phyloP scores from a whole-genome alignment of 2,113 vertebrate species.

The Phylloscopus trochilus region DNA sequence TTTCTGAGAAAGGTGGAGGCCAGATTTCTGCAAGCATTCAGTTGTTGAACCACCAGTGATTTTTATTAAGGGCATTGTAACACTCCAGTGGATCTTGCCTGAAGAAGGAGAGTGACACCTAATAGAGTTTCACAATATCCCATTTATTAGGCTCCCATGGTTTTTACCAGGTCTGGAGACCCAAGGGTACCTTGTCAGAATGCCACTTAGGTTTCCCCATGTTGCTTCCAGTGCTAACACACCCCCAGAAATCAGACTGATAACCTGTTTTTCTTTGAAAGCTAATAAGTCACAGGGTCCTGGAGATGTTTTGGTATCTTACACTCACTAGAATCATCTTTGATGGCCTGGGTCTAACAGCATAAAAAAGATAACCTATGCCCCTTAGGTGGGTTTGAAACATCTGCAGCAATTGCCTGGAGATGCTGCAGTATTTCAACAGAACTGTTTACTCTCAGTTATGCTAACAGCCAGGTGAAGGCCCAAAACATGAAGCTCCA shows the following conservation, averaged over 20 bases:
- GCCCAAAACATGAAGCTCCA: not conserved
- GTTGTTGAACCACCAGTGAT: not conserved
- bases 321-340: not conserved
- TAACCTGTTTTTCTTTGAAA: not conserved
- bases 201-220: not conserved
- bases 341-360: not conserved
- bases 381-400: not conserved
- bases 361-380: not conserved
- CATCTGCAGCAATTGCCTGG: not conserved
- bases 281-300: not conserved
- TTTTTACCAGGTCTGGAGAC: not conserved
- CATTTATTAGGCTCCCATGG: not conserved
- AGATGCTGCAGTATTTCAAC: not conserved
- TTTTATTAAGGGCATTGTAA: not conserved
- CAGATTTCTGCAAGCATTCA: not conserved
- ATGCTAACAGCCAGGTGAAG: not conserved
- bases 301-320: not conserved
- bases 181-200: not conserved
- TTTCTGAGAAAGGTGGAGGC: not conserved
- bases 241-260: not conserved
- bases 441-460: not conserved
- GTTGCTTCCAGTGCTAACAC: not conserved
- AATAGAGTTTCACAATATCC: not conserved
- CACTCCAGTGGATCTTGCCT: not conserved
- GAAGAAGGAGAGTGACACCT: not conserved